Evolutionary conservation across 2,797 vertebrate species (phyloP).

Genomic region (Orestias chungarensis): DNA sequence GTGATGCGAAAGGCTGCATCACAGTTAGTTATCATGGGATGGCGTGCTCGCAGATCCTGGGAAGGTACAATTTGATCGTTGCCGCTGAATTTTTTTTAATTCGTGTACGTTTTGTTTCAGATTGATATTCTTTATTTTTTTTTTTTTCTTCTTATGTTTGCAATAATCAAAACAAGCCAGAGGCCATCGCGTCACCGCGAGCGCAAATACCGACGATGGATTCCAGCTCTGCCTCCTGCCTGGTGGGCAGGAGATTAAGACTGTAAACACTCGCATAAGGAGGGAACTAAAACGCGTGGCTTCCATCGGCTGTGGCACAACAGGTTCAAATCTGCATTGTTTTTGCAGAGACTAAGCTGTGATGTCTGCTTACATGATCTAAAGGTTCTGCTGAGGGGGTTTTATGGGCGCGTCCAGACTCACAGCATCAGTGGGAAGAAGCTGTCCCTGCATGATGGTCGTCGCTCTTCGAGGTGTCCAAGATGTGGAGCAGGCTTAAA

Average conservation of each 20-base stretch:
- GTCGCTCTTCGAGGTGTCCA: background rate
- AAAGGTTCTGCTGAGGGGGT: slow-evolving; percentile 57
- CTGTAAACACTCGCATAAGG: slow-evolving; percentile 51
- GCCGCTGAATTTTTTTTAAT: background rate
- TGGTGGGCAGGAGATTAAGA: slow-evolving; percentile 32
- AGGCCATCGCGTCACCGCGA: slow-evolving; percentile 36
- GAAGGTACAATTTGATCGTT: slow-evolving; percentile 1
- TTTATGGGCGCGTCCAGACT: slow-evolving; percentile 72
- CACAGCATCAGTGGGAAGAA: slow-evolving; percentile 35
- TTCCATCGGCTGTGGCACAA: background rate
- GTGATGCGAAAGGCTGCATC: slow-evolving; percentile 18
- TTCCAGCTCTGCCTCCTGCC: slow-evolving; percentile 41
- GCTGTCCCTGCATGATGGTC: slow-evolving; percentile 27
- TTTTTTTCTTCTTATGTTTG: slow-evolving; percentile 2
- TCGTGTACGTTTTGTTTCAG: background rate
- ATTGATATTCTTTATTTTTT: slow-evolving; percentile 3
- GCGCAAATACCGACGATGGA: slow-evolving; percentile 52
- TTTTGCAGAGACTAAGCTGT: slow-evolving; percentile 9
- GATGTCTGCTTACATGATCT: slow-evolving; percentile 25
- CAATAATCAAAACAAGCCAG: slow-evolving; percentile 20
- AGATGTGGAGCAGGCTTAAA: background rate
- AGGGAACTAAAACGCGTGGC: slow-evolving; percentile 38
- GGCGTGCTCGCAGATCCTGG: slow-evolving; percentile 48
- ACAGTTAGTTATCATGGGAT: slow-evolving; percentile 12
- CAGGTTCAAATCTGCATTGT: slow-evolving; percentile 23